phyloP scores from a whole-genome alignment of 1,140 invertebrate genomes.

The Meloidogyne exigua region DNA sequence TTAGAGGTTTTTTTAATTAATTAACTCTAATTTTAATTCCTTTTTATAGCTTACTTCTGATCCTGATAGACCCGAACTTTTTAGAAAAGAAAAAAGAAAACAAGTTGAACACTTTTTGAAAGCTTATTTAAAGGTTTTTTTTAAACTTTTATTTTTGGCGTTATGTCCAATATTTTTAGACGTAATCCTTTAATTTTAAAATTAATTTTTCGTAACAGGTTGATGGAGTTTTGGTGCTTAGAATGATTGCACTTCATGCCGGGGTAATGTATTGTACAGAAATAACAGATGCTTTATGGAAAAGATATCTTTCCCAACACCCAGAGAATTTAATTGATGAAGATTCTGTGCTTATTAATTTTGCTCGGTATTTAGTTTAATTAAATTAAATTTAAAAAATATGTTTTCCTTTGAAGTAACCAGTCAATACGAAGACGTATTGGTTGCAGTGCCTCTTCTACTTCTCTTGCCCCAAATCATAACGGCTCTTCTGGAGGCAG shows the following conservation, averaged over 20 bases:
- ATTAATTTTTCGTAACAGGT: conserved; percentile 38
- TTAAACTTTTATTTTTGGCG: background rate
- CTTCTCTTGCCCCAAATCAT: conserved; percentile 50
- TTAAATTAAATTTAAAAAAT: background rate
- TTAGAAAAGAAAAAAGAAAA: conserved; percentile 62
- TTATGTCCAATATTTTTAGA: no score
- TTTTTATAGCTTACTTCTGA: conserved; percentile 52
- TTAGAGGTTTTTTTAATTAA: conserved; percentile 37
- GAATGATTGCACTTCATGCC: conserved; percentile 63
- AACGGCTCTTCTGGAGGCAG: conserved; percentile 40
- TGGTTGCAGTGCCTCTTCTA: conserved; percentile 35
- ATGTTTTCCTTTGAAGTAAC: conserved; percentile 33
- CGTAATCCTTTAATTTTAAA: no score
- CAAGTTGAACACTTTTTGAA: conserved; percentile 62
- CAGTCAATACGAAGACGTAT: conserved; percentile 49
- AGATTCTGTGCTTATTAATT: conserved; percentile 62
- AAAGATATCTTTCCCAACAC: conserved; percentile 60
- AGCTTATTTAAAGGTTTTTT: conserved; percentile 60
- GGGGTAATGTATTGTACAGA: conserved; percentile 64
- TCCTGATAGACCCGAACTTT: conserved; percentile 60
- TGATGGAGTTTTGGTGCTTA: conserved; percentile 58
- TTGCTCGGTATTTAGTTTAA: conserved; percentile 53
- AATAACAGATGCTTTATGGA: conserved; percentile 63
- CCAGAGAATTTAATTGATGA: conserved; percentile 63
- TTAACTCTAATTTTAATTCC: background rate